A percentile compares a stretch with the other conserved stretches of the same genome.
Conservation (phyloP, 2,113 vertebrate species). For the Solenodon paradoxus region DNA sequence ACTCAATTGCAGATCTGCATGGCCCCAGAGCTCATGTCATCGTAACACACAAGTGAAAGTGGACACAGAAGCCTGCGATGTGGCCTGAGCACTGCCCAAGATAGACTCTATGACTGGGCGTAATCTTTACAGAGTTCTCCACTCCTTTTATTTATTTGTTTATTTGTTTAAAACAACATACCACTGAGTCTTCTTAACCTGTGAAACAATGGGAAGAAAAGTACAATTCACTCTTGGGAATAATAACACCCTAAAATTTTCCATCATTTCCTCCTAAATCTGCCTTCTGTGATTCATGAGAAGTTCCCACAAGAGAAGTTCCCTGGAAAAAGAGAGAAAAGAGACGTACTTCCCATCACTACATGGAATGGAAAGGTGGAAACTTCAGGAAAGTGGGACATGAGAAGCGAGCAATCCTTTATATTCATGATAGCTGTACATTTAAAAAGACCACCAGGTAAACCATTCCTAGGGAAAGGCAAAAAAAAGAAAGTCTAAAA, state of each 20-base stretch:
- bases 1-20: neutral
- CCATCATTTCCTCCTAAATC: neutral
- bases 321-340: neutral
- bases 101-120: neutral
- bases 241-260: neutral
- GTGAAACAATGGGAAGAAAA: slow-evolving; percentile 12
- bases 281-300: neutral
- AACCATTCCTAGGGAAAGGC: neutral
- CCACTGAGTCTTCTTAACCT: neutral
- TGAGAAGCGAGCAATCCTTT: neutral
- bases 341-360: neutral
- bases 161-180: neutral
- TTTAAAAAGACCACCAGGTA: neutral
- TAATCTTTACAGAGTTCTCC: neutral
- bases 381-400: neutral
- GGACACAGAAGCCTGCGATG: neutral
- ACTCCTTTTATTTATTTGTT: neutral
- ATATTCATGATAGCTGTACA: neutral
- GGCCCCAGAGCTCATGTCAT: neutral
- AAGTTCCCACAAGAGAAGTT: neutral
- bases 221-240: neutral
- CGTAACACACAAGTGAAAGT: neutral
- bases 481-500: neutral
- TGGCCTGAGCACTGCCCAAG: neutral
- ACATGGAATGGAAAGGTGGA: neutral